phyloP scores from a whole-genome alignment of 2,797 vertebrate genomes.

The Macrochelys suwanniensis region DNA sequence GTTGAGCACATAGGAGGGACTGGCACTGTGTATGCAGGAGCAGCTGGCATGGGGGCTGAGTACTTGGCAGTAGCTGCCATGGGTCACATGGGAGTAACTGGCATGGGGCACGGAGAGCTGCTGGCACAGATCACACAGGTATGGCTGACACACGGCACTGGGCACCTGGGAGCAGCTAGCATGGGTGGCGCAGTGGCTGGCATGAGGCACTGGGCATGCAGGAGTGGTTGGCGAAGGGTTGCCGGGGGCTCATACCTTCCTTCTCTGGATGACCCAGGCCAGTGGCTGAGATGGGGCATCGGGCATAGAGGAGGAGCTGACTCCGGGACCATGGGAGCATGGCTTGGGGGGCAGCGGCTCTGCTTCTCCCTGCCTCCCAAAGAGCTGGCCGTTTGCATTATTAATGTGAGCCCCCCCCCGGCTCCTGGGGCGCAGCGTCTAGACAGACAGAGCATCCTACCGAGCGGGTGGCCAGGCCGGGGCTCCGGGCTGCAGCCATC shows the following conservation, averaged over 20 bases:
- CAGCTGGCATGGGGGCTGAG: too few relatives aligned
- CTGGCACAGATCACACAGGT: neutral
- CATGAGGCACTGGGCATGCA: neutral
- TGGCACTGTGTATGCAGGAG: neutral
- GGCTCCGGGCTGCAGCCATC: slow-evolving; percentile 45
- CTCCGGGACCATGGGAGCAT: neutral
- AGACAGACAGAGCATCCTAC: slow-evolving; percentile 70
- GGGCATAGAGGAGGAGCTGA: neutral
- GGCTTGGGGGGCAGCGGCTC: neutral
- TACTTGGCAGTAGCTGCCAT: too few relatives aligned
- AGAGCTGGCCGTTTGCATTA: neutral
- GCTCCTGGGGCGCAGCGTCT: slow-evolving; percentile 53
- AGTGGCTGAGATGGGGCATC: neutral
- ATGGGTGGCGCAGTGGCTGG: neutral
- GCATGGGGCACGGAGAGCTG: neutral
- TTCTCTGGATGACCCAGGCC: neutral
- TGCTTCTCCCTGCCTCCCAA: neutral
- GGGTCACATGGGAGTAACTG: too few relatives aligned
- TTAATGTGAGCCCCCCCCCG: slow-evolving; percentile 16
- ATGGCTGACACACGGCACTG: neutral
- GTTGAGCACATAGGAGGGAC: neutral
- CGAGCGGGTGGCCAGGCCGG: slow-evolving; percentile 65
- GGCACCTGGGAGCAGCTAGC: neutral
- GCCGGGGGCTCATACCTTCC: neutral
- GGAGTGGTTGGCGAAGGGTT: neutral